These are phyloP conservation scores for Oryzias dopingdopingensis DNA, from an alignment of 2,797 vertebrate genomes.

Conservation along the genomic window DNA sequence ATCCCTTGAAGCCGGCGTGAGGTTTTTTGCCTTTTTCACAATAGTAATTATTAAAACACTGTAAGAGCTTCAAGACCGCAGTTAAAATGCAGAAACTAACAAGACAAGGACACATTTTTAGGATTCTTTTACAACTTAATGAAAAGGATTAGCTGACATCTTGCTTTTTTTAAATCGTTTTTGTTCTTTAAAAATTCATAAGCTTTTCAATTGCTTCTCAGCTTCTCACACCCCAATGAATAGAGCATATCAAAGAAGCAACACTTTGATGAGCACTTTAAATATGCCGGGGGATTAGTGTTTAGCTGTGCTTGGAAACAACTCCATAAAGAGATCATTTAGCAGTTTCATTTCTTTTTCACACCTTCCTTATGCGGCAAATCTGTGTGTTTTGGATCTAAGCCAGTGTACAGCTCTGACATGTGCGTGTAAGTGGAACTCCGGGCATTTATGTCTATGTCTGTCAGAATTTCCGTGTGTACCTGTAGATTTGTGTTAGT, in stretches of 20 bases:
- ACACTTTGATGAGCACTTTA: slow-evolving; percentile 49
- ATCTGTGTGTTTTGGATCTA: slow-evolving; percentile 37
- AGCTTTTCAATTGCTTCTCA: slow-evolving; percentile 27
- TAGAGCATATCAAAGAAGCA: slow-evolving; percentile 43
- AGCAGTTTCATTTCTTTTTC: slow-evolving; percentile 33
- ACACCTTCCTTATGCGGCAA: slow-evolving; percentile 10
- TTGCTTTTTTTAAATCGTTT: slow-evolving; percentile 11
- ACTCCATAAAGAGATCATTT: slow-evolving; percentile 38
- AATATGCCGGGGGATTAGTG: slow-evolving; percentile 51
- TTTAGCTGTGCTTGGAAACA: slow-evolving; percentile 39
- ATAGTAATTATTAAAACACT: slow-evolving; percentile 59
- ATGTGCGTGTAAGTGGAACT: slow-evolving; percentile 50
- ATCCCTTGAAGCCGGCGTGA: not conserved
- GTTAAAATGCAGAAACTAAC: slow-evolving; percentile 73
- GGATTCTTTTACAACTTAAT: slow-evolving; percentile 58
- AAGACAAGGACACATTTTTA: slow-evolving; percentile 68
- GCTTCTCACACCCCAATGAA: slow-evolving; percentile 41
- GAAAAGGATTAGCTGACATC: slow-evolving; percentile 50
- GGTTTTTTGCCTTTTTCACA: not conserved
- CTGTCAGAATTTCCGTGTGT: slow-evolving; percentile 31
- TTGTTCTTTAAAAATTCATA: slow-evolving; percentile 42
- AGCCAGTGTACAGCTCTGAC: slow-evolving; percentile 42
- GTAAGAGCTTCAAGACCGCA: slow-evolving; percentile 68
- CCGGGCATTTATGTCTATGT: slow-evolving; percentile 34
- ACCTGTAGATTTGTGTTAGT: slow-evolving; percentile 51